Base-by-base conservation (phyloP, 2,888 invertebrate genomes). In the Eupelmus urozonus region DNA sequence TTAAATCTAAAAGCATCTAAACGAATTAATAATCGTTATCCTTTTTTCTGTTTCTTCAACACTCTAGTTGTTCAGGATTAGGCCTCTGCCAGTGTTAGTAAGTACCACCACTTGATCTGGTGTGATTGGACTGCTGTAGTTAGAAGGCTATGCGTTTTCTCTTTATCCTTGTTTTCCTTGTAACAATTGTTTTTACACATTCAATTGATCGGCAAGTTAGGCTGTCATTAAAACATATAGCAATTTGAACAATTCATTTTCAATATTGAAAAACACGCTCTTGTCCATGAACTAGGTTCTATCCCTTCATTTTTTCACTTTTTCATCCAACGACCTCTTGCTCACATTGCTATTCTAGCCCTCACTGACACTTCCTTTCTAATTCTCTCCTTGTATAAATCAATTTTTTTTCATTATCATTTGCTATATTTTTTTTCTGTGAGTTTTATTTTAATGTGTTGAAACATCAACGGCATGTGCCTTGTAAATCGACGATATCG, bases 71-170 rank as follows among this genome's bases (percentile, higher is more conserved):
- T 97, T 97, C 96, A 96, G 97, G 97, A 97, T 97, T 93, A 97
- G 96, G 95, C 97, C 97, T 92, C 96, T 96, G 93, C 97, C 97
- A 94, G 97, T 97, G 92, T 95, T 97, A 94, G 97, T 97, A 97
- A 97, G 97, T 97, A 97, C 92, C 90, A 88, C 89, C 88, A 90
- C 89, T 90, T 90, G 90, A 90, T 90, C 90, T 90, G 90, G 90
- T 90, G 90, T 90, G 90, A 89, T 90, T 89, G 88, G 89, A 89
- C 89, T 89, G 89, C 89, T 88, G 89, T 89, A 89, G 89, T 89
- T 89, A 89, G 89, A 89, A 88, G 86, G 89, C 89, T 89, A 89
- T 89, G 88, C 89, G 88, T 87, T 86, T 85, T 80, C 82, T 82
- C 82, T 83, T 82, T 77, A 77, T 77, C 74, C 70, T 78, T 80